Evolutionary conservation across 2,113 vertebrate species (phyloP).

Genomic region (Micronycteris hirsuta): DNA sequence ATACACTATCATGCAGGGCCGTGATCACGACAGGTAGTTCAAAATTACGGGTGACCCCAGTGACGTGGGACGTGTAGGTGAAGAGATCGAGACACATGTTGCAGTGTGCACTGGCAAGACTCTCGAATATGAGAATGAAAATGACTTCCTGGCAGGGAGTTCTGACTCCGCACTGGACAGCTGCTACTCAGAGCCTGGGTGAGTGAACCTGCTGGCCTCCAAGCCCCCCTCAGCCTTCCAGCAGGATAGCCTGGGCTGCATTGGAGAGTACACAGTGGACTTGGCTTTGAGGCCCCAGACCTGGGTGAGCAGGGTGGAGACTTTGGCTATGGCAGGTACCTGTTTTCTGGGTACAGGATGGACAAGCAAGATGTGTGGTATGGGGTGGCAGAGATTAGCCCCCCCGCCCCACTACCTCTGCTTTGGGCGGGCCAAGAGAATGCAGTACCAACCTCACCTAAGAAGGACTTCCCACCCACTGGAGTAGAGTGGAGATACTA

Average conservation of each 20-base stretch:
- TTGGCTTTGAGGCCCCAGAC: conserved; percentile 81
- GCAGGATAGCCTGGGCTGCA: conserved; percentile 91
- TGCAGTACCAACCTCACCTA: conserved; percentile 86
- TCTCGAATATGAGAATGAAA: conserved; percentile 96
- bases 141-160: conserved; percentile 91
- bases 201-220: conserved; percentile 89
- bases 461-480: conserved; percentile 9
- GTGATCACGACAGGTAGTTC: conserved; percentile 83
- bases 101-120: conserved; percentile 96
- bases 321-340: conserved; percentile 88
- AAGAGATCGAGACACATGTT: conserved; percentile 98
- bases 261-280: conserved; percentile 83
- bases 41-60: conserved; percentile 96
- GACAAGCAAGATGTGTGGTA: conserved; percentile 88
- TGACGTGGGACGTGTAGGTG: conserved; percentile 93
- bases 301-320: conserved; percentile 84
- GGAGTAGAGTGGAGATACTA: background rate
- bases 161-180: conserved; percentile 89
- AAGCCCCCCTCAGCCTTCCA: conserved; percentile 95
- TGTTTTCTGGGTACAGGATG: conserved; percentile 88
- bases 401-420: conserved; percentile 79
- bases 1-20: conserved; percentile 73
- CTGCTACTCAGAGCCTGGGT: conserved; percentile 94
- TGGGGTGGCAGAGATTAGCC: conserved; percentile 86
- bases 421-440: conserved; percentile 87